phyloP scores from a whole-genome alignment of 2,797 vertebrate genomes.

The Chromis chromis region DNA sequence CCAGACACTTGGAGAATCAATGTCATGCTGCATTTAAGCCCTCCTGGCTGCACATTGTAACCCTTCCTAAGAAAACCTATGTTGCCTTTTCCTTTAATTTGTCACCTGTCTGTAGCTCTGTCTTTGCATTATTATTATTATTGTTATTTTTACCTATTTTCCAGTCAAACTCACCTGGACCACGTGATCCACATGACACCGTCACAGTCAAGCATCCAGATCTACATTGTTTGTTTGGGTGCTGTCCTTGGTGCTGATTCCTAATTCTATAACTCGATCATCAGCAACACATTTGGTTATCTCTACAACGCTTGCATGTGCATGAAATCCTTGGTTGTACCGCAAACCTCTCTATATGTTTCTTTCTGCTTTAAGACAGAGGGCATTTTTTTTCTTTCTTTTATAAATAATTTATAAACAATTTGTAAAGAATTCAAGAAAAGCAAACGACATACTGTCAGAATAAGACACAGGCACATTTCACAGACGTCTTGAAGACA shows the following conservation, averaged over 20 bases:
- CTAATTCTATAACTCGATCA: slow-evolving; percentile 8
- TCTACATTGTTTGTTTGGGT: slow-evolving; percentile 58
- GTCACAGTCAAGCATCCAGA: neutral
- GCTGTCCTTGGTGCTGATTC: slow-evolving; percentile 75
- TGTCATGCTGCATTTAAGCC: too few species aligned
- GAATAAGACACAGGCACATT: slow-evolving; percentile 32
- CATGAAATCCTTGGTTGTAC: neutral
- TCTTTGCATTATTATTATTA: slow-evolving; percentile 10
- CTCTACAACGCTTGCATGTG: slow-evolving; percentile 10
- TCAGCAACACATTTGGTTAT: slow-evolving; percentile 12
- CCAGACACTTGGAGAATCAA: neutral
- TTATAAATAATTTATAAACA: slow-evolving; percentile 49
- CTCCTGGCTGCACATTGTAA: too few species aligned
- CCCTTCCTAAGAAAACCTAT: too few species aligned
- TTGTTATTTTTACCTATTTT: slow-evolving; percentile 33
- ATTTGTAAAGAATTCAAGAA: slow-evolving; percentile 13
- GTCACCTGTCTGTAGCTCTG: neutral
- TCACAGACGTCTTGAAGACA: slow-evolving; percentile 24
- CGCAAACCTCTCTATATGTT: neutral
- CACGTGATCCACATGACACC: neutral
- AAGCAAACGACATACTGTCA: slow-evolving; percentile 22
- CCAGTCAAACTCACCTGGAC: neutral
- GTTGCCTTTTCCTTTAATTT: too few species aligned
- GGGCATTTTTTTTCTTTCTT: neutral
- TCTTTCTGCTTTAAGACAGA: slow-evolving; percentile 8